Base-by-base conservation (phyloP, 2,113 vertebrate species). In the Myotis yumanensis region DNA sequence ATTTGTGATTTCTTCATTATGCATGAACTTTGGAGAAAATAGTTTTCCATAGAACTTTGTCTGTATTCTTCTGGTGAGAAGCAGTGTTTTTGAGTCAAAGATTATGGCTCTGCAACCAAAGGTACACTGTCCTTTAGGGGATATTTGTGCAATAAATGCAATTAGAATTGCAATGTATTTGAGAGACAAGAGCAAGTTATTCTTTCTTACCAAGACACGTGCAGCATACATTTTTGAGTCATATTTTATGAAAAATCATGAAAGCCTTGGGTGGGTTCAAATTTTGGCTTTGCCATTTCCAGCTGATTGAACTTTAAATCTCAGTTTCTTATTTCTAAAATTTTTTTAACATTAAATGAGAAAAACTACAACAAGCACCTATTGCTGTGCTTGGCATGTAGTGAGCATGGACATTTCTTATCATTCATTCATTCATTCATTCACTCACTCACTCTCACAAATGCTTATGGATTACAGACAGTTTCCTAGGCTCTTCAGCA, bases 321-420 rank as follows among this genome's bases (percentile, higher is more conserved):
- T 86, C 30, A 72, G 32, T 54, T 96, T 52, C 22, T 48, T 71
- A 28, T 76, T 57, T 71, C 11, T 75, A 84, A 35, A n/a, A 35
- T 68, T 59, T 81, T 71, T 81, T 88, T 82, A 57, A 76, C 87
- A 87, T 83, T 59, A 90, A 94, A 37, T 64, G 28, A 91, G 11
- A 81, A 83, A 89, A 86, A 17, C 1, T 28, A 64, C 37, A 6
- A 18, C 30, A 82, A 76, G n/a, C 37, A 43, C 51, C 46, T 18
- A 37, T 7, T 64, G 25, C 76, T 64, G 6, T 32, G 32, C 15
- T 43, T 89, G 51, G 54, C 57, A 76, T 71, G 25, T 37, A 48
- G n/a, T 11, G 32, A 37, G 25, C 40, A n/a, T 16, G 52, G 84
- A 59, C 2, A 4, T 46, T 68, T 83, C 48, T 7, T 6, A 6